Evolutionary conservation across 2,888 invertebrate species (phyloP).

Genomic region (Cinara cedri): DNA sequence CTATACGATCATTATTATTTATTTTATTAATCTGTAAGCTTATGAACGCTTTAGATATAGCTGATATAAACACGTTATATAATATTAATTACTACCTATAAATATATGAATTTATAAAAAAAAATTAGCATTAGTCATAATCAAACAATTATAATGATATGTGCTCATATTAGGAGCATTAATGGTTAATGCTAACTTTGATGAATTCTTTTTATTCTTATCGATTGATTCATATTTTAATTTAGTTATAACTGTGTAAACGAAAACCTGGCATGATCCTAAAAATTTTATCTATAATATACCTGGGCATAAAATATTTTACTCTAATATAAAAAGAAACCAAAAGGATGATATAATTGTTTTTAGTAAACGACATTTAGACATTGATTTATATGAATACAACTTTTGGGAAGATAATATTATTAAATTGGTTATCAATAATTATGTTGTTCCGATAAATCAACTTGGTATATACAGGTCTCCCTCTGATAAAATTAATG

Average conservation of each 20-base stretch:
- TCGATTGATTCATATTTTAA: no score
- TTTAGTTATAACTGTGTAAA: neutral
- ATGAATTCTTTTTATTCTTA: no score
- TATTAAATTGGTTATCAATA: no score
- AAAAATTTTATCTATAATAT: neutral
- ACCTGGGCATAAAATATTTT: neutral
- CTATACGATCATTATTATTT: no score
- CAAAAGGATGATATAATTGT: neutral
- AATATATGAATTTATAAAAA: neutral
- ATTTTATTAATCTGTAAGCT: no score
- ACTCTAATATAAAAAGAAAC: neutral
- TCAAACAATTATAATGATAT: neutral
- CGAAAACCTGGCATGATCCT: no score
- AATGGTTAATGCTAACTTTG: no score
- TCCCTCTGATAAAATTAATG: neutral
- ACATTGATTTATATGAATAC: no score
- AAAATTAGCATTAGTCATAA: no score
- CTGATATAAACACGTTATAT: neutral
- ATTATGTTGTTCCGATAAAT: neutral
- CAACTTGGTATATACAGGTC: constrained; percentile 3
- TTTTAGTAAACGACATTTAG: no score
- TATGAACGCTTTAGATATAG: no score
- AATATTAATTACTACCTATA: neutral
- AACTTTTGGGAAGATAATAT: no score
- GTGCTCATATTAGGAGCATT: constrained; percentile 12